Evolutionary conservation across 2,888 invertebrate genomes (phyloP).

Genomic region (Polydesmus complanatus): DNA sequence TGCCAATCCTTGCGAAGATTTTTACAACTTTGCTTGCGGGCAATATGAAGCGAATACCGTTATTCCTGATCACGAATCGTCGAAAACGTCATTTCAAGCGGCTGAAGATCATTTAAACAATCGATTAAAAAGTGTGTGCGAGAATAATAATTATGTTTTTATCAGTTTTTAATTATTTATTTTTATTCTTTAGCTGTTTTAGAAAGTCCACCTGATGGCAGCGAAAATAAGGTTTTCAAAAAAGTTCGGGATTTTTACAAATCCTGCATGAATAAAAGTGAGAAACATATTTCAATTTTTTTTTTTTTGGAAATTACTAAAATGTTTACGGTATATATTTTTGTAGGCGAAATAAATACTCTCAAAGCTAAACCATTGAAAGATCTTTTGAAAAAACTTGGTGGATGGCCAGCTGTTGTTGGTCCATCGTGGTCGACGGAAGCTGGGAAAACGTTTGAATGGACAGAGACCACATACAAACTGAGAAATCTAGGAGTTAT

Average conservation of each 20-base stretch:
- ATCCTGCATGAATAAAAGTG: slow-evolving; percentile 78
- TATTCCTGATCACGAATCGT: slow-evolving; percentile 45
- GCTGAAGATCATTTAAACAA: slow-evolving; percentile 13
- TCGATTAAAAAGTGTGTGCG: slow-evolving; percentile 14
- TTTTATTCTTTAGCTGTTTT: slow-evolving; percentile 10
- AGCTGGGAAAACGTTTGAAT: slow-evolving; percentile 48
- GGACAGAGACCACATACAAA: slow-evolving; percentile 68
- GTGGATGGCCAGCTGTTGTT: slow-evolving; percentile 87
- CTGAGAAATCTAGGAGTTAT: slow-evolving; percentile 69
- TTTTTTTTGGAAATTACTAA: slow-evolving; percentile 2
- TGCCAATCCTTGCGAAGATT: slow-evolving; percentile 36
- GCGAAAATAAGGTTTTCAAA: slow-evolving; percentile 48
- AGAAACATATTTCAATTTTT: slow-evolving; percentile 29
- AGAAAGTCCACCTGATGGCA: slow-evolving; percentile 4
- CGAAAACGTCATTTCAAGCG: slow-evolving; percentile 9
- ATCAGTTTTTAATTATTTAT: too few species aligned
- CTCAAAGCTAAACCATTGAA: slow-evolving; percentile 59
- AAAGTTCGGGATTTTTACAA: slow-evolving; percentile 69
- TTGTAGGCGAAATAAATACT: slow-evolving; percentile 60
- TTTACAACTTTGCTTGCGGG: slow-evolving; percentile 38
- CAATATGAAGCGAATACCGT: slow-evolving; percentile 35
- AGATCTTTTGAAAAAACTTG: slow-evolving; percentile 56
- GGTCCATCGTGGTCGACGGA: slow-evolving; percentile 48
- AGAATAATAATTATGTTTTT: too few species aligned
- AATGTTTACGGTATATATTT: slow-evolving; percentile 1